Evolutionary conservation across 1,140 invertebrate species (phyloP), one percentile per base, ranked within the genome.

Genomic region (Sycophaga agraensis): DNA sequence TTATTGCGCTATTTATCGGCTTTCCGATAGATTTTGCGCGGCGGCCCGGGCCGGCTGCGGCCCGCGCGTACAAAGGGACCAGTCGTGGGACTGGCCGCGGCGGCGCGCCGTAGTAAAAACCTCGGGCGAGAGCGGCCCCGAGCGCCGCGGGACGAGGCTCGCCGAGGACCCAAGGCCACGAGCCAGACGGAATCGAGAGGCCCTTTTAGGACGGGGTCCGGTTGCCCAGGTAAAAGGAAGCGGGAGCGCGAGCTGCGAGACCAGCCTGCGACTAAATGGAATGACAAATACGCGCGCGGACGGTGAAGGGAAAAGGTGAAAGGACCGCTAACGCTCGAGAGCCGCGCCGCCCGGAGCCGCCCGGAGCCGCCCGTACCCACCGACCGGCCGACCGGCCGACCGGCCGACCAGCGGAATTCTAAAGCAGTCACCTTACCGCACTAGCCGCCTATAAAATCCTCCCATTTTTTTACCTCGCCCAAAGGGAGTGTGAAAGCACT

Each of bases 281-380:
- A 76, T 78, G 75, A 79, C 72, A 78, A 79, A 78, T 75, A 71
- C 64, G 64, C 65, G 64, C 64, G 64, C 65, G 64, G 51, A 67
- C 58, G 66, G 69, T 68, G 69, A 73, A 78, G 71, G 75, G 72
- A 77, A 70, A 75, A 76, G 74, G 73, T 74, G 73, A 76, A 76
- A 76, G 72, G 73, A 70, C 72, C 66, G 55, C 50, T 53, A 63
- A 51, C 56, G 59, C 59, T 54, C 31, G 39, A n/a, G n/a, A n/a
- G n/a, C n/a, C n/a, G n/a, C n/a, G n/a, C n/a, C n/a, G n/a, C n/a
- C n/a, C n/a, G n/a, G n/a, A n/a, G n/a, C n/a, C n/a, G n/a, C n/a
- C n/a, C n/a, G n/a, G n/a, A n/a, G n/a, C n/a, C n/a, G n/a, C n/a
- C n/a, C n/a, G n/a, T n/a, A n/a, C n/a, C n/a, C n/a, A n/a, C n/a